phyloP scores from a whole-genome alignment of 2,888 invertebrate genomes.

The Andrena bucephala region DNA sequence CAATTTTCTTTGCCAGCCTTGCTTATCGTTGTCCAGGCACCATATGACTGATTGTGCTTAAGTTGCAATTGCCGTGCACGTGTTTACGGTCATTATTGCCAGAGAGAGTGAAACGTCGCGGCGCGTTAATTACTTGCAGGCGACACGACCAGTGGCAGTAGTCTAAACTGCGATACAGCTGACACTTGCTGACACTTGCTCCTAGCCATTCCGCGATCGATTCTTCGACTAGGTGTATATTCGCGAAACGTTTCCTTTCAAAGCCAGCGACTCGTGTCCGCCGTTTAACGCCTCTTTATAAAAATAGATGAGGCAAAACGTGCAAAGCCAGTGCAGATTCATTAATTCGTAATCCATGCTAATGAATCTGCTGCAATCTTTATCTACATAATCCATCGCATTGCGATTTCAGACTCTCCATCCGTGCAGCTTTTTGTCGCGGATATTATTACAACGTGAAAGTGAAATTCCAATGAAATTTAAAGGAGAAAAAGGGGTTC shows the following conservation, averaged over 20 bases:
- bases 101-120: conserved; percentile 10
- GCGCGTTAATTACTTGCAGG: conserved; percentile 10
- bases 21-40: too few relatives aligned
- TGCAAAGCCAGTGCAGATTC: background rate
- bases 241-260: background rate
- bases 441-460: background rate
- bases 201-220: background rate
- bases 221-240: background rate
- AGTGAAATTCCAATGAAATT: background rate
- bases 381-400: background rate
- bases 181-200: background rate
- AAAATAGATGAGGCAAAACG: background rate
- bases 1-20: too few relatives aligned
- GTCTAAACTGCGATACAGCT: background rate
- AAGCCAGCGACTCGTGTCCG: background rate
- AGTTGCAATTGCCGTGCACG: background rate
- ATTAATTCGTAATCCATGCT: background rate
- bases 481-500: background rate
- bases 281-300: background rate
- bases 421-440: background rate
- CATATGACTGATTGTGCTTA: conserved; percentile 7
- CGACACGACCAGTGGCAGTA: background rate
- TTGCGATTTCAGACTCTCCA: background rate
- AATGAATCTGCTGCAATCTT: conserved; percentile 9
- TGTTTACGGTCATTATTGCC: conserved; percentile 4